phyloP scores from a whole-genome alignment of 1,140 invertebrate species.

The Rhopalosiphum padi region DNA sequence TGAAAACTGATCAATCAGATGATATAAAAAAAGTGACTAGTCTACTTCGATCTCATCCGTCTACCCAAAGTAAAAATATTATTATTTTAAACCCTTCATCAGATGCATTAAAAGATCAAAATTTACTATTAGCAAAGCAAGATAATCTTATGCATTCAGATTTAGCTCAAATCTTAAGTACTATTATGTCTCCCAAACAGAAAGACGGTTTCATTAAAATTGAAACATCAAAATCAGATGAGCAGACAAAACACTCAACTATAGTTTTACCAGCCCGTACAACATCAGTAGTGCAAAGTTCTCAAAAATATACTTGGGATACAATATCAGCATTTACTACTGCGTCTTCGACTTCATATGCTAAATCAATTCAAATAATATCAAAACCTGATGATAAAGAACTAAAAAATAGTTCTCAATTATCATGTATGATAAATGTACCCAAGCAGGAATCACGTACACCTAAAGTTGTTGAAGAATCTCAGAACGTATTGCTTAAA shows the following conservation, averaged over 20 bases:
- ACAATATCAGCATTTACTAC: slow-evolving; percentile 28
- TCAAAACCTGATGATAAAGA: slow-evolving; percentile 51
- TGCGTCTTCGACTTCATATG: slow-evolving; percentile 30
- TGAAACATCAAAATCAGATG: slow-evolving; percentile 54
- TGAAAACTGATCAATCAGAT: slow-evolving; percentile 49
- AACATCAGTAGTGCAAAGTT: slow-evolving; percentile 41
- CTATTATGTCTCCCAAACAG: slow-evolving; percentile 51
- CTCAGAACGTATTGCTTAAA: slow-evolving; percentile 88
- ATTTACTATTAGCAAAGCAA: slow-evolving; percentile 25
- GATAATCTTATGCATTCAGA: slow-evolving; percentile 50
- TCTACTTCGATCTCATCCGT: slow-evolving; percentile 33
- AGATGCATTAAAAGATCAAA: slow-evolving; percentile 50
- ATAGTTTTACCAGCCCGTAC: slow-evolving; percentile 51
- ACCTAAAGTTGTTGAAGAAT: slow-evolving; percentile 69
- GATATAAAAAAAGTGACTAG: slow-evolving; percentile 50
- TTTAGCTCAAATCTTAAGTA: slow-evolving; percentile 53
- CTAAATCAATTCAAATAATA: slow-evolving; percentile 55
- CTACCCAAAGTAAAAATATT: slow-evolving; percentile 53
- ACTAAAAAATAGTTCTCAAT: slow-evolving; percentile 31
- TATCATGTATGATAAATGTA: slow-evolving; percentile 20
- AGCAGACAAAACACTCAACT: slow-evolving; percentile 42
- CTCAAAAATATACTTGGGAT: slow-evolving; percentile 46
- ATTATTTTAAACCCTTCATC: slow-evolving; percentile 45
- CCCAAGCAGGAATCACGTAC: slow-evolving; percentile 18
- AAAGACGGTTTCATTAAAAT: slow-evolving; percentile 56